These are phyloP conservation scores for Microcebus murinus DNA, from an alignment of 2,113 vertebrate genomes.

Conservation along the genomic window DNA sequence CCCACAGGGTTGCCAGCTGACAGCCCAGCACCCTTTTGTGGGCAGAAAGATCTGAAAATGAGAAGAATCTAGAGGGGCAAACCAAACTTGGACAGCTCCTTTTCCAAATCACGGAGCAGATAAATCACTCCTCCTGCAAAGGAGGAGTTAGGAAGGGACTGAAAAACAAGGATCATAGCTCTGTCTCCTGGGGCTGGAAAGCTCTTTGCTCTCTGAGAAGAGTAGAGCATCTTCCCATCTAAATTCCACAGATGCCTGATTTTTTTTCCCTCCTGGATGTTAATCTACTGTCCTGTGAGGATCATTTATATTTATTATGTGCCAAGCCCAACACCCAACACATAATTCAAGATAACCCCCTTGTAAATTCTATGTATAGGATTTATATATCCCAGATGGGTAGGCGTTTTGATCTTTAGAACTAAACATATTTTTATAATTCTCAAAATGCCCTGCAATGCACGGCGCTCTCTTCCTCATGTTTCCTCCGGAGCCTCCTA, in stretches of 20 bases:
- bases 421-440: constrained; percentile 61
- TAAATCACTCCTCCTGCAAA: not conserved
- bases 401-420: constrained; percentile 69
- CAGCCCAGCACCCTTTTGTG: not conserved
- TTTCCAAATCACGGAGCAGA: not conserved
- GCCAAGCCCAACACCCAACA: constrained; percentile 64
- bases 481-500: not conserved
- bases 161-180: not conserved
- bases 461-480: not conserved
- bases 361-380: constrained; percentile 64
- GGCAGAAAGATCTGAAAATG: not conserved
- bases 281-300: constrained; percentile 73
- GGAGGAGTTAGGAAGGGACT: not conserved
- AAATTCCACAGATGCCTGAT: constrained; percentile 69
- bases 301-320: constrained; percentile 73
- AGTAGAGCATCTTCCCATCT: constrained; percentile 43
- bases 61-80: not conserved
- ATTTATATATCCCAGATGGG: constrained; percentile 76
- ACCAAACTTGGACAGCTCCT: not conserved
- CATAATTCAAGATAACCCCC: constrained; percentile 75
- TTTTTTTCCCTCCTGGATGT: not conserved
- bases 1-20: not conserved
- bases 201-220: not conserved
- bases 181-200: not conserved
- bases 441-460: constrained; percentile 26